These are phyloP conservation scores for Betta splendens DNA, from an alignment of 2,797 vertebrate species.

Conservation along the genomic window DNA sequence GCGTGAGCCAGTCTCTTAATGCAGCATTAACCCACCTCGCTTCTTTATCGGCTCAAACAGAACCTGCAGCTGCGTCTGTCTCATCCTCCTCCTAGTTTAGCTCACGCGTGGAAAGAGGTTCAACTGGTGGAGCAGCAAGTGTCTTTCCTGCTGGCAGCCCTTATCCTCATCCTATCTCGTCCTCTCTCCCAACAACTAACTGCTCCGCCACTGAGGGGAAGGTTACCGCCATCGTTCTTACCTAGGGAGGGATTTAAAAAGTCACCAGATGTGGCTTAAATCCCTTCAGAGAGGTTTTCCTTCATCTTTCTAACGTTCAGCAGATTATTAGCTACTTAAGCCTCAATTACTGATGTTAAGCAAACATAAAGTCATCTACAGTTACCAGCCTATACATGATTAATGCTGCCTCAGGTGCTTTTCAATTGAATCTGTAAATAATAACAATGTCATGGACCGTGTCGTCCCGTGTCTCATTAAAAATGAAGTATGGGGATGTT, in stretches of 20 bases:
- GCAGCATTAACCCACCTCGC: constrained; percentile 53
- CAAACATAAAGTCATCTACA: background rate
- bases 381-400: background rate
- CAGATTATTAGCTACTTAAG: too few species aligned
- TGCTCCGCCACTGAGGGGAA: background rate
- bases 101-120: constrained; percentile 3
- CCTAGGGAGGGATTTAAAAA: too few species aligned
- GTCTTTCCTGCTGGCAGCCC: constrained; percentile 21
- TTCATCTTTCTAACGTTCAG: too few species aligned
- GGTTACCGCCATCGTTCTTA: too few species aligned
- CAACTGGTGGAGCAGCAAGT: constrained; percentile 4
- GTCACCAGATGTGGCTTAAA: too few species aligned
- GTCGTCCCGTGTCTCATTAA: background rate
- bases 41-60: constrained; percentile 68
- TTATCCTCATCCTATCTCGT: background rate
- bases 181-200: constrained; percentile 22
- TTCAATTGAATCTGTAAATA: accelerated
- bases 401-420: constrained; percentile 15
- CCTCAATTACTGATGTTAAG: too few species aligned
- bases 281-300: too few species aligned
- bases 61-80: constrained; percentile 32
- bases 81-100: constrained; percentile 18
- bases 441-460: too few species aligned
- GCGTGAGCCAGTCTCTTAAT: background rate
- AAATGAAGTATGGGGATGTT: background rate